phyloP scores from a whole-genome alignment of 2,888 invertebrate genomes.

The Incurvaria masculella region DNA sequence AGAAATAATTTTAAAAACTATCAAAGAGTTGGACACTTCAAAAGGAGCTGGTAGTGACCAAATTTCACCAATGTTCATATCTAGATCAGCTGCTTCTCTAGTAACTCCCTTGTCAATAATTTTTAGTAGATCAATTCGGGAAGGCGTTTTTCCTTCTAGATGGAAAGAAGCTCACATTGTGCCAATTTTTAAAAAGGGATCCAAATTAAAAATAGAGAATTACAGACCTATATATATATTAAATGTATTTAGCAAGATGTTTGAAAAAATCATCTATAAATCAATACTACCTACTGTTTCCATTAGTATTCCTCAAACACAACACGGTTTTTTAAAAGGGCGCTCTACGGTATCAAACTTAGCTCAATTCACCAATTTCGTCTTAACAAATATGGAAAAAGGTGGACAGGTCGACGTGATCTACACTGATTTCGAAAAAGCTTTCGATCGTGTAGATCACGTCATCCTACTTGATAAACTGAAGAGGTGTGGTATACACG shows the following conservation, averaged over 20 bases:
- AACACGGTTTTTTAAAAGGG: slow-evolving; percentile 11
- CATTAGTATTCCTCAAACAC: neutral
- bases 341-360: slow-evolving; percentile 14
- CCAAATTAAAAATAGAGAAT: too few species aligned
- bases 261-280: neutral
- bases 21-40: too few species aligned
- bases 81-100: neutral
- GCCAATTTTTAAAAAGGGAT: too few species aligned
- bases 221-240: neutral
- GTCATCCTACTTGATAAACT: too few species aligned
- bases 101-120: neutral
- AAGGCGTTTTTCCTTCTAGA: neutral
- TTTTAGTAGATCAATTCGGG: neutral
- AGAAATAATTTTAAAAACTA: too few species aligned
- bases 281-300: neutral
- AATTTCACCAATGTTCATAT: neutral
- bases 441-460: slow-evolving; percentile 15
- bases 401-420: slow-evolving; percentile 6
- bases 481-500: too few species aligned
- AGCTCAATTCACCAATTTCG: slow-evolving; percentile 7
- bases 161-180: too few species aligned
- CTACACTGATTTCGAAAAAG: slow-evolving; percentile 5
- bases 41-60: neutral
- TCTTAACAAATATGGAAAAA: slow-evolving; percentile 1
- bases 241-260: neutral